These are phyloP conservation scores for Coregonus sp. DNA, from an alignment of 2,797 vertebrate species.

Conservation along the genomic window DNA sequence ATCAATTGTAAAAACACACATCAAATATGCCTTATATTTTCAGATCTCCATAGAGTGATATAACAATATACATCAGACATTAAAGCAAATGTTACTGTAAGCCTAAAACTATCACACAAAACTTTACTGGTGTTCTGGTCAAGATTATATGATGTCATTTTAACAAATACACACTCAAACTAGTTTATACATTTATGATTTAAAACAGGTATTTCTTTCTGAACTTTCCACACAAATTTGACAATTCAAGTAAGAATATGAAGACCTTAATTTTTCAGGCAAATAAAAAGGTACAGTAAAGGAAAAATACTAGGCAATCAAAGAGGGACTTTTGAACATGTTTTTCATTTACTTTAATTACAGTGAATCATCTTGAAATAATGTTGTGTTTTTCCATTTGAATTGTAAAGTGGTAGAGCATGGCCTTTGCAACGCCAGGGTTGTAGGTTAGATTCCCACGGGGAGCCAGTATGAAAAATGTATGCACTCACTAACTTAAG, in stretches of 20 bases:
- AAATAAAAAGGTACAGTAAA: neutral
- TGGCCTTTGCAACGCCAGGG: no score
- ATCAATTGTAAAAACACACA: conserved; percentile 25
- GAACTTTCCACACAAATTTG: conserved; percentile 8
- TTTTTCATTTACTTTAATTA: neutral
- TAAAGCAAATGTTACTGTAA: neutral
- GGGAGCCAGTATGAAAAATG: no score
- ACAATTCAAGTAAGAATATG: conserved; percentile 3
- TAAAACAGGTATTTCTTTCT: neutral
- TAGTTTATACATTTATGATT: conserved; percentile 10
- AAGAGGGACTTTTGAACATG: neutral
- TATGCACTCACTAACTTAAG: no score
- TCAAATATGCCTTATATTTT: conserved; percentile 35
- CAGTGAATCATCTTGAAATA: neutral
- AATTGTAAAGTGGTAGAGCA: no score
- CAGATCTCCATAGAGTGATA: conserved; percentile 29
- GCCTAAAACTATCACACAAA: no score
- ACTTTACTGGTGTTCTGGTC: neutral
- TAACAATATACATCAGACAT: conserved; percentile 7
- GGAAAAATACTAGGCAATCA: neutral
- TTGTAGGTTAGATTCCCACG: no score
- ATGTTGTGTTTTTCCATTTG: no score
- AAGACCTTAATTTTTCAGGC: conserved; percentile 38
- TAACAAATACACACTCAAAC: conserved; percentile 27
- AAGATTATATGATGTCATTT: neutral